These are phyloP conservation scores for Apocrypta bakeri DNA, from an alignment of 1,140 invertebrate species.

Conservation along the genomic window DNA sequence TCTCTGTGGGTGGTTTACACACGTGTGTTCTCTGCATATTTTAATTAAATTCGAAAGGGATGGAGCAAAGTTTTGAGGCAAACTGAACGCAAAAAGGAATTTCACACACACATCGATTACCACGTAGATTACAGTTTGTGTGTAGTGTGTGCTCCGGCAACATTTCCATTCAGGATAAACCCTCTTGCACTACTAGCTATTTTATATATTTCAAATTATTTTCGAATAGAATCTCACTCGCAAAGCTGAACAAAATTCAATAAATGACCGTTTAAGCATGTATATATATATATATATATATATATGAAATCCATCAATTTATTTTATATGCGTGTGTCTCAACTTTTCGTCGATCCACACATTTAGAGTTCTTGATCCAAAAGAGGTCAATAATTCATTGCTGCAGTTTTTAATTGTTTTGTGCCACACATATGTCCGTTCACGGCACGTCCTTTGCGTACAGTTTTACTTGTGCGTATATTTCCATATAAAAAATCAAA, in stretches of 20 bases:
- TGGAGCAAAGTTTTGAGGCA: not conserved
- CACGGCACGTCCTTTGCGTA: not conserved
- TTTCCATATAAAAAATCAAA: too few relatives aligned
- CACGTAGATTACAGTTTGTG: not conserved
- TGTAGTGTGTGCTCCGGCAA: too few relatives aligned
- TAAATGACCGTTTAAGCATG: not conserved
- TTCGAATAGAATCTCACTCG: not conserved
- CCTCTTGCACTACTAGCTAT: not conserved
- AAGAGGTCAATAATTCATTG: not conserved
- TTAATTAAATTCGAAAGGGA: not conserved
- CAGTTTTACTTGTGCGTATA: too few relatives aligned
- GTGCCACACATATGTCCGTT: not conserved
- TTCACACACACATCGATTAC: not conserved
- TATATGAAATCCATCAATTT: not conserved
- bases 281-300: too few relatives aligned
- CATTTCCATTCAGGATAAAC: too few relatives aligned
- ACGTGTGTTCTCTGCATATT: not conserved
- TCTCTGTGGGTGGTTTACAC: too few relatives aligned
- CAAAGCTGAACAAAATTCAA: not conserved
- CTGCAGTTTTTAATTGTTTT: not conserved
- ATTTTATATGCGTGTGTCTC: not conserved
- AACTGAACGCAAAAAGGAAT: not conserved
- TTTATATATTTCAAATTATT: not conserved
- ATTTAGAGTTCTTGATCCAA: not conserved
- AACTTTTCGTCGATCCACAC: not conserved